A percentile compares a stretch with the other conserved stretches of the same genome.
Evolutionary conservation across 2,113 vertebrate genomes (phyloP).

Genomic region (Scartelaos histophorus): DNA sequence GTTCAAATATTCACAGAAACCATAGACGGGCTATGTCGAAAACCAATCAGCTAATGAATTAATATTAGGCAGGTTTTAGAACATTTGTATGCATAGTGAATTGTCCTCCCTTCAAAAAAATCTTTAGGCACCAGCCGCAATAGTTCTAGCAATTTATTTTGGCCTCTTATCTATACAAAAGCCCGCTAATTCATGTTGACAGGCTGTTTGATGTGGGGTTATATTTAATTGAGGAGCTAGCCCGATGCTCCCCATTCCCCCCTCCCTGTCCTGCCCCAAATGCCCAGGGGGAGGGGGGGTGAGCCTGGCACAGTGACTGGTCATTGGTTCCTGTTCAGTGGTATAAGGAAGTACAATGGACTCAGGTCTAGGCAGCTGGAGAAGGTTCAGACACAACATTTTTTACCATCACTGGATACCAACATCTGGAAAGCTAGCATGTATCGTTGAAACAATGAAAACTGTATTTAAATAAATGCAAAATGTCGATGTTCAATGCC

Average conservation of each 20-base stretch:
- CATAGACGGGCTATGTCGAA: not conserved
- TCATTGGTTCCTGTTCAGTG: slow-evolving; percentile 27
- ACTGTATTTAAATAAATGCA: too few species aligned
- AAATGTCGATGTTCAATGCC: too few species aligned
- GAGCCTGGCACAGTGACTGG: slow-evolving; percentile 33
- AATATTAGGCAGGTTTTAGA: slow-evolving; percentile 10
- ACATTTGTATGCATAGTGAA: slow-evolving; percentile 56
- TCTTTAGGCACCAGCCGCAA: slow-evolving; percentile 52
- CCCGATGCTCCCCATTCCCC: slow-evolving; percentile 21
- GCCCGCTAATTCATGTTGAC: slow-evolving; percentile 71
- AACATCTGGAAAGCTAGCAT: not conserved
- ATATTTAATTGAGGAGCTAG: slow-evolving; percentile 74
- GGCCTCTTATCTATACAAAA: slow-evolving; percentile 73
- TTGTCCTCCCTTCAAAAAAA: slow-evolving; percentile 36
- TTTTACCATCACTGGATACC: slow-evolving; percentile 8
- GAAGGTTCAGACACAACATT: slow-evolving; percentile 16
- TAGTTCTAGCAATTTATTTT: slow-evolving; percentile 65
- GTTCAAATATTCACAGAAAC: slow-evolving; percentile 21
- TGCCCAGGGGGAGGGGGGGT: slow-evolving; percentile 21
- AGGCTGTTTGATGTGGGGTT: slow-evolving; percentile 74
- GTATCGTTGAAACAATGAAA: too few species aligned
- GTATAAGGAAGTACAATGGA: slow-evolving; percentile 27
- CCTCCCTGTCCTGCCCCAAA: slow-evolving; percentile 6
- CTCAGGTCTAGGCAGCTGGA: slow-evolving; percentile 55
- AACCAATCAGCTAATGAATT: slow-evolving; percentile 22